Evolutionary conservation across 2,113 vertebrate genomes (phyloP).

Genomic region (Pelusios castaneus): DNA sequence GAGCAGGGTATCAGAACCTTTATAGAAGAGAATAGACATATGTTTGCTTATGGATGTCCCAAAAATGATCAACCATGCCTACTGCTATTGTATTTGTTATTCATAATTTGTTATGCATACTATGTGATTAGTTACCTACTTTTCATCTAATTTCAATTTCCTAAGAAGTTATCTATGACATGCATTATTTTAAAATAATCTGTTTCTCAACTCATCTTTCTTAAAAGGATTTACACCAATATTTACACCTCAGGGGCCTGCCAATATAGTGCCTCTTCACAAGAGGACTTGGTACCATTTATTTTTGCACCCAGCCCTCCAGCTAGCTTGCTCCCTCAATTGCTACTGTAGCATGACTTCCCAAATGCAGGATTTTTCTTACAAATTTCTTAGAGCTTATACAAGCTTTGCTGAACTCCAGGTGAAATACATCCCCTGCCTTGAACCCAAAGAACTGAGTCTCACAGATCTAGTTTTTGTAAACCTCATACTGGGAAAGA

Average conservation of each 20-base stretch:
- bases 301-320: too few relatives aligned
- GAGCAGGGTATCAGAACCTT: background rate
- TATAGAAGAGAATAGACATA: background rate
- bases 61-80: background rate
- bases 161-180: background rate
- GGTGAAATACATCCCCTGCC: background rate
- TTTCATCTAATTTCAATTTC: background rate
- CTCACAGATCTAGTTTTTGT: slow-evolving; percentile 50
- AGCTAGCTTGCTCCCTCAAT: background rate
- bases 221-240: background rate
- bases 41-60: background rate
- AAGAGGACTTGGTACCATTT: background rate
- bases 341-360: background rate
- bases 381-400: background rate
- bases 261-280: background rate
- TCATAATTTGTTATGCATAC: background rate
- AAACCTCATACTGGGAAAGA: slow-evolving; percentile 29
- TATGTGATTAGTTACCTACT: background rate
- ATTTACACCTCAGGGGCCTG: background rate
- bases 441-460: background rate
- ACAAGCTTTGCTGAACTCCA: background rate
- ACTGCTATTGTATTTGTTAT: background rate
- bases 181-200: background rate
- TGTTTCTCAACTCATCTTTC: background rate
- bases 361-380: background rate